phyloP scores from a whole-genome alignment of 2,113 vertebrate species.

The Corythornis vintsioides region DNA sequence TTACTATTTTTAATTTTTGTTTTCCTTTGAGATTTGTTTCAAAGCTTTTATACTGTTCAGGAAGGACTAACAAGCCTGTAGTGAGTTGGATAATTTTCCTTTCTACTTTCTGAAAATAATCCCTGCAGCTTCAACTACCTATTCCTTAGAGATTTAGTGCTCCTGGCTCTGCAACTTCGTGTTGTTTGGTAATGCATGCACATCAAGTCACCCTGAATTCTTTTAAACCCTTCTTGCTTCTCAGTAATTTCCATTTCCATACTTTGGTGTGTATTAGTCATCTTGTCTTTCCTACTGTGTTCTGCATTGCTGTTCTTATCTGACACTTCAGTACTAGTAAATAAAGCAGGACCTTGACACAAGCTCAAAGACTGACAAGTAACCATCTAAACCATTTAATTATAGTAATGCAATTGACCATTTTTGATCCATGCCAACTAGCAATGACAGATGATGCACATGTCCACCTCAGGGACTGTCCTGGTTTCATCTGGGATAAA shows the following conservation, averaged over 20 bases:
- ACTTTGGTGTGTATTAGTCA: not conserved
- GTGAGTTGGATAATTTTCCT: not conserved
- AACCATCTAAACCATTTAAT: not conserved
- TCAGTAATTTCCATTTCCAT: not conserved
- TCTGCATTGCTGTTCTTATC: not conserved
- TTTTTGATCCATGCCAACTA: not conserved
- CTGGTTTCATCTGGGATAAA: not conserved
- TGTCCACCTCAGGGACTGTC: not conserved
- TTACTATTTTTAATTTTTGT: not conserved
- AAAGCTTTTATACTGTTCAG: not conserved
- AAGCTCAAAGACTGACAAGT: not conserved
- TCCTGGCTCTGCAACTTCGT: not conserved
- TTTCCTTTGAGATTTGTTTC: not conserved
- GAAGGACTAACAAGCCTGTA: not conserved
- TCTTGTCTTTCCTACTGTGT: not conserved
- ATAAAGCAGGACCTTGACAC: not conserved
- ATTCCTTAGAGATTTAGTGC: not conserved
- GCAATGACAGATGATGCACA: rapidly evolving
- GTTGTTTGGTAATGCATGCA: not conserved
- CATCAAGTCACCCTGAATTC: not conserved
- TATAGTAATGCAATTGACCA: rapidly evolving
- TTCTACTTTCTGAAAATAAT: not conserved
- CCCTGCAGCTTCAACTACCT: not conserved
- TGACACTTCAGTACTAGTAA: not conserved
- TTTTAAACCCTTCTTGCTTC: not conserved